phyloP scores from a whole-genome alignment of 2,797 vertebrate species.

The Acanthiza pusilla region DNA sequence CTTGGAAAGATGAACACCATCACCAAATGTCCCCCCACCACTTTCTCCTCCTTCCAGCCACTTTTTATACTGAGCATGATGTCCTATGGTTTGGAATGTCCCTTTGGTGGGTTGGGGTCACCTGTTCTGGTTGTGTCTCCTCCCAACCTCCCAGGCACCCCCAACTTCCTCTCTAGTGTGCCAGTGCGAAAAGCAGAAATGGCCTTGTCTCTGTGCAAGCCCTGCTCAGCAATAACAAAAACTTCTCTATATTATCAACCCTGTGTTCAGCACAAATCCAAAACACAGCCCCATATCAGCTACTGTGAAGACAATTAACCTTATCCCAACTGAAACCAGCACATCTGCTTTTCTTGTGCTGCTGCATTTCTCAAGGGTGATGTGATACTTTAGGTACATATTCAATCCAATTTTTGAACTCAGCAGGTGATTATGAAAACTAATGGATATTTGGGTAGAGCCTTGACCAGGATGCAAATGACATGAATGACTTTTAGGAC shows the following conservation, averaged over 20 bases:
- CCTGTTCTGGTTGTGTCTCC: background rate
- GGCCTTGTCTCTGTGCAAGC: background rate
- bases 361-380: background rate
- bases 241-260: background rate
- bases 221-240: background rate
- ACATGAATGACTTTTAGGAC: background rate
- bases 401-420: background rate
- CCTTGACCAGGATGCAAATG: background rate
- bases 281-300: background rate
- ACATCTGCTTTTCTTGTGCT: background rate
- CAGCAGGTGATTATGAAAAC: background rate
- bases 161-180: too few species aligned
- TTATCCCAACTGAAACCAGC: background rate
- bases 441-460: background rate
- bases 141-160: fast-evolving
- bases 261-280: background rate
- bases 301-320: background rate
- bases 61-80: too few species aligned
- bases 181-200: background rate
- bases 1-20: background rate
- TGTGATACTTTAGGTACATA: background rate
- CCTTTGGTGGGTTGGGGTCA: background rate
- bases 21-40: background rate
- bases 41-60: background rate
- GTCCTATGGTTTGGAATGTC: background rate